Conservation (phyloP, 2,888 invertebrate species). For the Drosophila prostipennis region DNA sequence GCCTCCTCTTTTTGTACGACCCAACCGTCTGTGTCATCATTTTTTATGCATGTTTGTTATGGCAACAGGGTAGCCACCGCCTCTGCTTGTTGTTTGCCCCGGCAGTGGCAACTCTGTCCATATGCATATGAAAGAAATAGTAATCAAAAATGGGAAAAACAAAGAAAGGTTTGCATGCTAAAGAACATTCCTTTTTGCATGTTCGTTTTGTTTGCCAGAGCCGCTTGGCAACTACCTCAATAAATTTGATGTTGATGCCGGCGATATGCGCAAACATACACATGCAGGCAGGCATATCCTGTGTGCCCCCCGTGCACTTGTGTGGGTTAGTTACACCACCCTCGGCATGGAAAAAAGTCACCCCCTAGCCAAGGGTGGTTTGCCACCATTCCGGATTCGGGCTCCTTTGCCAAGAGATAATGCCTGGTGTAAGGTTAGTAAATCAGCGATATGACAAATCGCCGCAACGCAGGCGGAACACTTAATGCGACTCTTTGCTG, state of each 20-base stretch:
- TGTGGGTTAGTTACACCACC: slow-evolving; percentile 49
- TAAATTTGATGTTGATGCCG: slow-evolving; percentile 75
- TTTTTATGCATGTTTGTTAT: slow-evolving; percentile 69
- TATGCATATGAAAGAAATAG: slow-evolving; percentile 12
- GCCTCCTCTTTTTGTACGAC: background rate
- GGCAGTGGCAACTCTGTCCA: slow-evolving; percentile 27
- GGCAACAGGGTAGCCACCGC: slow-evolving; percentile 51
- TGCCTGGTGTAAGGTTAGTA: slow-evolving; percentile 71
- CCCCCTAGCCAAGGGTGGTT: slow-evolving; percentile 45
- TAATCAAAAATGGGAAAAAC: slow-evolving; percentile 6
- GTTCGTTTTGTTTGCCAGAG: slow-evolving; percentile 40
- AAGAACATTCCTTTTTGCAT: slow-evolving; percentile 39
- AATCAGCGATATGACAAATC: slow-evolving; percentile 75
- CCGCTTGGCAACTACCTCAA: slow-evolving; percentile 75
- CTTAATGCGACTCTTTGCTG: slow-evolving; percentile 52
- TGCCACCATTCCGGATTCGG: background rate
- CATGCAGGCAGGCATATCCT: slow-evolving; percentile 4
- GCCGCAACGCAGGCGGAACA: slow-evolving; percentile 42
- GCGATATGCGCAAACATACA: slow-evolving; percentile 40
- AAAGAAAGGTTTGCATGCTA: slow-evolving; percentile 45
- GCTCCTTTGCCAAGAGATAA: slow-evolving; percentile 60
- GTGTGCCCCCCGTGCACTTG: slow-evolving; percentile 47
- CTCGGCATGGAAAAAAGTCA: slow-evolving; percentile 6
- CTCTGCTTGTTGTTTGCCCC: no score
- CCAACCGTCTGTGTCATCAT: slow-evolving; percentile 40